phyloP scores from a whole-genome alignment of 2,113 vertebrate species.

The Pelodiscus sinensis region DNA sequence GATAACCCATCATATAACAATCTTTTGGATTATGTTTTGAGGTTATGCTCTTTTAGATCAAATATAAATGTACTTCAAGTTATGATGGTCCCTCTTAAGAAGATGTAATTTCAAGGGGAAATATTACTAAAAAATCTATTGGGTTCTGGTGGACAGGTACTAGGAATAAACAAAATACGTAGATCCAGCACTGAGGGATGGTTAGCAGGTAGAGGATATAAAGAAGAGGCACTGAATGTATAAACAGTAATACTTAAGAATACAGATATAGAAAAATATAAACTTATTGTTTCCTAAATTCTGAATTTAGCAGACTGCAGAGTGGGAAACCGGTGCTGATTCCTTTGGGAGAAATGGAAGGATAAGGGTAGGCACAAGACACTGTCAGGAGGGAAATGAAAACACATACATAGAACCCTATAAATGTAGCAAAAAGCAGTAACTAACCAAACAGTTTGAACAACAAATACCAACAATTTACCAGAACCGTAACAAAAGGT shows the following conservation, averaged over 20 bases:
- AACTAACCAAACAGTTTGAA: neutral
- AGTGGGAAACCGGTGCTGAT: neutral
- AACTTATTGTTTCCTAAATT: neutral
- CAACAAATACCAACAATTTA: neutral
- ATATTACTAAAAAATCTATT: constrained; percentile 11
- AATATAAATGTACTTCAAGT: constrained; percentile 22
- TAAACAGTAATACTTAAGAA: neutral
- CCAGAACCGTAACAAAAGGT: neutral
- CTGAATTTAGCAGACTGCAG: neutral
- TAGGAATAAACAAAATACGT: neutral
- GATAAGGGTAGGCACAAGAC: neutral
- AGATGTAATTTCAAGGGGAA: neutral
- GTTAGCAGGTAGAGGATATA: neutral
- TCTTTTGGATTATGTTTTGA: constrained; percentile 41
- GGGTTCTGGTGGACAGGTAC: neutral
- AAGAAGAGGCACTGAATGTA: neutral
- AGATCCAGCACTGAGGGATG: too few species aligned
- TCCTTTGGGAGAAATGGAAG: neutral
- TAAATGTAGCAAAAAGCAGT: neutral
- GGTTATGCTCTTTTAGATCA: constrained; percentile 27
- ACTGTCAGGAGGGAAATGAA: neutral
- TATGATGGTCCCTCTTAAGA: neutral
- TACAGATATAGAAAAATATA: neutral
- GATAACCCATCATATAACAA: constrained; percentile 27
- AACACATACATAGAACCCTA: neutral